A percentile compares a stretch with the other conserved stretches of the same genome.
Evolutionary conservation across 1,140 invertebrate species (phyloP).

Genomic region (Plodia interpunctella): DNA sequence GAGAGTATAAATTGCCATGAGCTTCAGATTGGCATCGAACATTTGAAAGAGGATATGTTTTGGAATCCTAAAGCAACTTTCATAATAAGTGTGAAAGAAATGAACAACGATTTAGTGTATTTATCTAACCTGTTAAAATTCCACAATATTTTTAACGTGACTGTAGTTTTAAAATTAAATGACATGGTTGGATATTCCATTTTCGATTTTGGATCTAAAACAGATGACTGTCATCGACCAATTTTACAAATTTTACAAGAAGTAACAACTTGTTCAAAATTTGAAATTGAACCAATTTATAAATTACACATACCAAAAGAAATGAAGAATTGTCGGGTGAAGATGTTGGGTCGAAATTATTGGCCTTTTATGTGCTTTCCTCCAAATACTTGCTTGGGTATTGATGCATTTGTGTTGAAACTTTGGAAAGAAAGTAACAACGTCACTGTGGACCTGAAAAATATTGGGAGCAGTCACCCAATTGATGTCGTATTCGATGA

Average conservation of each 20-base stretch:
- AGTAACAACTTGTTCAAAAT: constrained; percentile 10
- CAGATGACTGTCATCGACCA: constrained; percentile 17
- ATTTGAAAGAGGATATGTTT: constrained; percentile 17
- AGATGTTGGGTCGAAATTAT: constrained; percentile 12
- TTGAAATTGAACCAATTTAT: constrained; percentile 3
- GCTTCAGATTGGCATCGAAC: constrained; percentile 16
- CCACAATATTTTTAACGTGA: constrained; percentile 18
- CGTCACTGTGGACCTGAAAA: constrained; percentile 8
- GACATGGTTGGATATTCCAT: constrained; percentile 13
- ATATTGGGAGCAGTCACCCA: constrained; percentile 7
- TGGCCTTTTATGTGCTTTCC: constrained; percentile 17
- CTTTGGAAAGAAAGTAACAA: constrained; percentile 9
- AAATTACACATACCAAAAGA: neutral
- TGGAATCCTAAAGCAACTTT: constrained; percentile 32
- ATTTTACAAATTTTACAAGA: constrained; percentile 9
- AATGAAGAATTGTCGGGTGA: constrained; percentile 17
- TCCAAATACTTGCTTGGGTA: neutral
- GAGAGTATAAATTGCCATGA: constrained; percentile 15
- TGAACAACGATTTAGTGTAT: constrained; percentile 6
- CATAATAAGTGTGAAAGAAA: constrained; percentile 20
- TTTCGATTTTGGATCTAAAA: constrained; percentile 10
- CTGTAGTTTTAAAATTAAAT: constrained; percentile 13
- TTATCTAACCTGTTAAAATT: constrained; percentile 9
- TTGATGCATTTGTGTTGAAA: neutral
- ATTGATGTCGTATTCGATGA: neutral